Conservation (phyloP, 2,888 invertebrate genomes). For the Ferdinandea cuprea region DNA sequence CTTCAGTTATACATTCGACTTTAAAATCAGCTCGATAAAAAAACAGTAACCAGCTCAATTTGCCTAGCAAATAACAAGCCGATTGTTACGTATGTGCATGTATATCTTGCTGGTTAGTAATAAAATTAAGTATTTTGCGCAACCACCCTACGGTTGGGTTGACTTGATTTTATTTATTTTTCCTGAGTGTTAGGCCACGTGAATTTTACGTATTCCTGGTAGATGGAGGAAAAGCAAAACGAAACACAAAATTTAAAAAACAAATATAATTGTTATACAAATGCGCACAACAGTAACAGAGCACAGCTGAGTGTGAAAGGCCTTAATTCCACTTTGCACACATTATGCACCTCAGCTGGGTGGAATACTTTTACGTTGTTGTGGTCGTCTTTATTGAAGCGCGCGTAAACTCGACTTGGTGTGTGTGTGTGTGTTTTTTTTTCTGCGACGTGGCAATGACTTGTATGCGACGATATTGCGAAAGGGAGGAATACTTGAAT, state of each 20-base stretch:
- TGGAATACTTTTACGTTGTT: not conserved
- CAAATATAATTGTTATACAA: constrained; percentile 40
- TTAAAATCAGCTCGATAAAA: too few species aligned
- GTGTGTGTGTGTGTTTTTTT: not conserved
- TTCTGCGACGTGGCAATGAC: constrained; percentile 55
- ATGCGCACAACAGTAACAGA: constrained; percentile 37
- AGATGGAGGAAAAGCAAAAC: constrained; percentile 10
- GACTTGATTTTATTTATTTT: constrained; percentile 12
- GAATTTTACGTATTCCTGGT: constrained; percentile 33
- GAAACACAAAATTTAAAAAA: constrained; percentile 9
- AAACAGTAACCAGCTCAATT: constrained; percentile 6
- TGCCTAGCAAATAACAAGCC: constrained; percentile 1
- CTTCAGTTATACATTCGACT: not conserved
- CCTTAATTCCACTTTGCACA: constrained; percentile 48
- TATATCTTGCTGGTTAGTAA: not conserved
- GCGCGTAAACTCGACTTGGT: not conserved
- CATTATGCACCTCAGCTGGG: constrained; percentile 34
- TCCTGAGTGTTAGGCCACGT: constrained; percentile 17
- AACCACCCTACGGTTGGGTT: constrained; percentile 24
- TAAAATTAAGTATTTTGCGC: constrained; percentile 35
- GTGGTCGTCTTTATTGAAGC: constrained; percentile 6
- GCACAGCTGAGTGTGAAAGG: constrained; percentile 33
- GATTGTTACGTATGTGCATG: not conserved
- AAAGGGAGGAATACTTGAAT: constrained; percentile 42
- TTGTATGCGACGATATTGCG: constrained; percentile 28